Evolutionary conservation across 1,140 invertebrate species (phyloP), one percentile per base, ranked within the genome.

Genomic region (Danaus melanippus): DNA sequence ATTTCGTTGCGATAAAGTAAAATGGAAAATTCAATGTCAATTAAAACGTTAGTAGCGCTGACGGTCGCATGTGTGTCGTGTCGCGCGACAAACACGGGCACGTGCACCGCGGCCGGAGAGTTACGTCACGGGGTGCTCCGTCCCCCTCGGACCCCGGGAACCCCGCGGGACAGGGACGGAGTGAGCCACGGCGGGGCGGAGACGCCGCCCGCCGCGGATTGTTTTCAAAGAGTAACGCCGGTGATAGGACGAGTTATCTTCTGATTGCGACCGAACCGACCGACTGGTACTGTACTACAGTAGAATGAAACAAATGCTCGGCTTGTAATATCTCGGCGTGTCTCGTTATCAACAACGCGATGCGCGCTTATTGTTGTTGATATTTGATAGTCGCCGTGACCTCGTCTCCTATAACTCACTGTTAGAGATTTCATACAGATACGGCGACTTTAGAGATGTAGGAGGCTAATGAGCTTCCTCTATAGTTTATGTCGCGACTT

Each of bases 21-120:
- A 65, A 69, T 70, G 64, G 67, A 73, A 73, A 75, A 71, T 83
- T 83, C 75, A 84, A 79, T 83, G 79, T 83, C 78, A 79, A 77
- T 79, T 79, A 79, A 74, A 73, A 73, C 69, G 76, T 77, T 74
- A 76, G 66, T 72, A 67, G 67, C 70, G 69, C 67, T 67, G 66
- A 66, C 52, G 62, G 66, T 76, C 70, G 71, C 75, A 76, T 81
- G 79, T 84, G 83, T 83, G 79, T 78, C 66, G 67, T 72, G 64
- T 32, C 71, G 71, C 72, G 79, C 74, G 75, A 83, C 79, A 84
- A 86, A 86, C 80, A 86, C 80, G 77, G 78, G 78, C 83, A 86
- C 83, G 83, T 85, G 83, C 80, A 79, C 61, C 60, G 66, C 68
- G 69, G 64, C 64, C 69, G 65, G 53, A 48, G 59, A 64, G 65